A percentile compares a stretch with the other conserved stretches of the same genome.
These are phyloP conservation scores for Halyomorpha halys DNA, from an alignment of 1,140 invertebrate species.

Conservation along the genomic window DNA sequence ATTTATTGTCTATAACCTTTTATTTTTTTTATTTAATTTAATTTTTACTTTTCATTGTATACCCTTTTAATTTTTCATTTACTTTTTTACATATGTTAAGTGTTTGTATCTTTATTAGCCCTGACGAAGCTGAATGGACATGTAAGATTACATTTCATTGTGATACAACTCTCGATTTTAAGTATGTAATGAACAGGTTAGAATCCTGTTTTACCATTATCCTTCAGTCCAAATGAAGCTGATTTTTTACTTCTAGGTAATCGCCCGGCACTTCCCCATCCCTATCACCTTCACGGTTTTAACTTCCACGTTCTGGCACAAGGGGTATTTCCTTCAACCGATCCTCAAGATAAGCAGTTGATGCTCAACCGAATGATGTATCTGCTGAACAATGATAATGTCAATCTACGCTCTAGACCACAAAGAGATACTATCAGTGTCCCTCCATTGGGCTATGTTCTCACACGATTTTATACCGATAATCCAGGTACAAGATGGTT, in stretches of 20 bases:
- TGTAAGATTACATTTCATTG: no score
- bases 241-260: conserved; percentile 39
- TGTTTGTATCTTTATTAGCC: no score
- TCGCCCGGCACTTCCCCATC: conserved; percentile 75
- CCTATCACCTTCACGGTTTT: conserved; percentile 78
- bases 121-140: no score
- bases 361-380: conserved; percentile 54
- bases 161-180: no score
- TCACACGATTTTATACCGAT: conserved; percentile 40
- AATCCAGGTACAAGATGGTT: conserved; percentile 39
- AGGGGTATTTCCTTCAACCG: conserved; percentile 32
- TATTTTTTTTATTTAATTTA: no score
- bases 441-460: conserved; percentile 76
- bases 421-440: conserved; percentile 83
- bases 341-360: conserved; percentile 43
- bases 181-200: no score
- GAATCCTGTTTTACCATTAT: no score
- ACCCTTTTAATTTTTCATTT: no score
- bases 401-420: conserved; percentile 61
- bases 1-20: no score
- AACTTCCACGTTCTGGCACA: conserved; percentile 72
- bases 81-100: no score
- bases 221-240: no score
- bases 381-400: conserved; percentile 43
- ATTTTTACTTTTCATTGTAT: no score